Conservation (phyloP, 2,888 invertebrate genomes). For the Tipula lateralis region DNA sequence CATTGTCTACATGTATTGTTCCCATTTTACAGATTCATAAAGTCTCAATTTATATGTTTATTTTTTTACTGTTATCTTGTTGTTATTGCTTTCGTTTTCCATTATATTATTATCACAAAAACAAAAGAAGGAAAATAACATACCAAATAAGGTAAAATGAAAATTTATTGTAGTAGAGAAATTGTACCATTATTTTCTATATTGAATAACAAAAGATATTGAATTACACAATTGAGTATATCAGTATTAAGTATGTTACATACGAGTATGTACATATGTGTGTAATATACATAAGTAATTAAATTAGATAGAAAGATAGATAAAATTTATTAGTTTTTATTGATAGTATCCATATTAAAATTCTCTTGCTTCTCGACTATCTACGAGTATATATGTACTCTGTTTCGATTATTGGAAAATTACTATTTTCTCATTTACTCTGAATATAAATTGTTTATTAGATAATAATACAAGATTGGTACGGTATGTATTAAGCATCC, state of each 20-base stretch:
- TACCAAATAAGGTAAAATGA: neutral
- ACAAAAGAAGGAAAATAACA: neutral
- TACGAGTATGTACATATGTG: neutral
- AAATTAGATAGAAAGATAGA: neutral
- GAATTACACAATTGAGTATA: neutral
- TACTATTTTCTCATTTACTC: no score
- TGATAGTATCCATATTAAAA: neutral
- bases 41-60: neutral
- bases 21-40: neutral
- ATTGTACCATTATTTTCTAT: neutral
- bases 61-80: neutral
- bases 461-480: no score
- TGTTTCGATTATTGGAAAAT: no score
- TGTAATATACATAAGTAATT: neutral
- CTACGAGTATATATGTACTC: neutral
- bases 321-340: neutral
- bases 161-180: neutral
- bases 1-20: neutral
- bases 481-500: no score
- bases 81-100: neutral
- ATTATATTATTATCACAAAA: neutral
- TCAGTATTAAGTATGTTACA: neutral
- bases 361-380: neutral
- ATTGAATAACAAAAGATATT: neutral
- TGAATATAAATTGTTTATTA: neutral